A percentile compares a stretch with the other conserved stretches of the same genome.
Evolutionary conservation across 2,113 vertebrate species (phyloP).

Genomic region (Electrona antarctica): DNA sequence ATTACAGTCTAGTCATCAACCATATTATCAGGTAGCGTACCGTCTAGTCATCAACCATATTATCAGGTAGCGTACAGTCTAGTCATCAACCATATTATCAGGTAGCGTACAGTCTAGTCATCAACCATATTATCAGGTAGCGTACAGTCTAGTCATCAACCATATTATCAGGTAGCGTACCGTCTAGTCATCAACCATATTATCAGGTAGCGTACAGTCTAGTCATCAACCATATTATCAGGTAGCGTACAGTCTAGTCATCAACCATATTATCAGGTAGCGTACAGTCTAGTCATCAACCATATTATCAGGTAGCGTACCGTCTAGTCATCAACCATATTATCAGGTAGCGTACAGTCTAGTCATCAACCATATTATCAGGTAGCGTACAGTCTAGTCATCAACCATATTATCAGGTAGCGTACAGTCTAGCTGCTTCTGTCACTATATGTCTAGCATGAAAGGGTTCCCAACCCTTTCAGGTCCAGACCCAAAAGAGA

Average conservation of each 20-base stretch:
- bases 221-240: constrained; percentile 99
- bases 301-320: constrained; percentile 98
- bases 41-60: constrained; percentile 99
- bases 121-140: constrained; percentile 99
- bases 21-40: constrained; percentile 98
- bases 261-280: constrained; percentile 99
- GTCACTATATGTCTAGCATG: too few relatives aligned
- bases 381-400: too few relatives aligned
- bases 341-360: too few relatives aligned
- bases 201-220: too few relatives aligned
- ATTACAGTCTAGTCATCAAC: constrained; percentile 98
- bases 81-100: constrained; percentile 99
- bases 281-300: too few relatives aligned
- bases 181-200: constrained; percentile 99
- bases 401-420: constrained; percentile 98
- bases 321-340: constrained; percentile 99
- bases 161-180: constrained; percentile 98
- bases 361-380: constrained; percentile 99
- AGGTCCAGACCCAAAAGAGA: too few relatives aligned
- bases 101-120: too few relatives aligned
- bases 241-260: too few relatives aligned
- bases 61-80: too few relatives aligned
- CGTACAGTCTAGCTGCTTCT: too few relatives aligned
- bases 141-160: too few relatives aligned
- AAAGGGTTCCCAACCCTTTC: too few relatives aligned